Base-by-base conservation (phyloP, 1,140 invertebrate genomes). In the Stegodyphus dumicola region DNA sequence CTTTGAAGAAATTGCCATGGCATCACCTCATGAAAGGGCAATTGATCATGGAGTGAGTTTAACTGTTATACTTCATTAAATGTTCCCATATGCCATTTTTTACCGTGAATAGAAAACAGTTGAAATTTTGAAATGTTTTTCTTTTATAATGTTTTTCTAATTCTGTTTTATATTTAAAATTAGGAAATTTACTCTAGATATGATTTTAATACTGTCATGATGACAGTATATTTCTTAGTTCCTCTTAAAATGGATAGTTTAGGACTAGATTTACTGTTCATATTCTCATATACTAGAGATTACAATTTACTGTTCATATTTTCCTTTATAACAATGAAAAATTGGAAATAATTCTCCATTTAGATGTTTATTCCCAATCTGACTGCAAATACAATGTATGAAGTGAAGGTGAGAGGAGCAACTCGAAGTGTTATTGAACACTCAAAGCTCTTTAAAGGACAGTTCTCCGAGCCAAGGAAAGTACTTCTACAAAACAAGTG, bases 301-400 rank as follows among this genome's bases (percentile, higher is more conserved):
- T 33, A 33, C 33, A 33, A 33, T 33, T 33, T 33, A 33, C 56
- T 60, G 9, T 5, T 60, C 56, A 60, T 60, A 10, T 60, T 60
- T 10, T 15, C 15, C 15, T 15, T 60, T 5, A 10, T 60, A 5
- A 60, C 15, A 60, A 60, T 60, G 9, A 60, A 60, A 60, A 60
- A 60, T 60, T 60, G 33, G 33, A 33, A 49, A 73, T 67, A 7
- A 64, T 51, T 56, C 52, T 67, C 33, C 65, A 17, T 74, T 52
- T 91, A 95, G 94, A 93, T 93, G 90, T 91, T 93, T 64, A 92
- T 95, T 86, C 92, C 93, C 78, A 96, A 96, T 90, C 91, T 96
- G 77, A 95, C 94, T 73, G 93, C 93, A 86, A 93, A 95, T 89
- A 93, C 92, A 1, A 91, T 94, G 89, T 96, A 96, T 90, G 94